Conservation (phyloP, 2,113 vertebrate species). For the Lichenostomus cassidix region DNA sequence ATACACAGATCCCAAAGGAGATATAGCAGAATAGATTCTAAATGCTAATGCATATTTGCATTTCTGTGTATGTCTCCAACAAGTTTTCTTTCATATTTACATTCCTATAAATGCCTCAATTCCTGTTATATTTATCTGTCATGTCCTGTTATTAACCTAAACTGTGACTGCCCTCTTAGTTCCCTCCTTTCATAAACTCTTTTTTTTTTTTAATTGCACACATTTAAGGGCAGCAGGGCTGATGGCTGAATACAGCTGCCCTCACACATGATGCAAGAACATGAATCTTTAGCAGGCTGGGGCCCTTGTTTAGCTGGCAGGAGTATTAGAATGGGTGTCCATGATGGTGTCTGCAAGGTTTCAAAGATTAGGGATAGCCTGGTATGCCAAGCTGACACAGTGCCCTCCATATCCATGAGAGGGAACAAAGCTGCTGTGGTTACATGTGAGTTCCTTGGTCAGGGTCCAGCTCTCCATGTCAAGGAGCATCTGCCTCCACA, state of each 20-base stretch:
- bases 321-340: background rate
- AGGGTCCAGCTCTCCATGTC: background rate
- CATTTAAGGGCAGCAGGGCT: background rate
- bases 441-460: background rate
- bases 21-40: background rate
- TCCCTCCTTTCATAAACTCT: background rate
- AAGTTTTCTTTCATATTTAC: background rate
- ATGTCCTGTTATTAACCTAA: background rate
- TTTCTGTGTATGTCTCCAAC: background rate
- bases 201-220: background rate
- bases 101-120: background rate
- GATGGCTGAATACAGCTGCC: background rate
- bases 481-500: background rate
- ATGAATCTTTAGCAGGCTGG: background rate
- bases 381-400: background rate
- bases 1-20: background rate
- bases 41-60: background rate
- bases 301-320: background rate
- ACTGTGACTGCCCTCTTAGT: background rate
- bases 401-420: fast-evolving
- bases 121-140: background rate
- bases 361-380: background rate
- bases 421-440: background rate
- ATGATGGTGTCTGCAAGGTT: background rate
- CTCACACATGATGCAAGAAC: background rate